Conservation (phyloP, 2,113 vertebrate species). For the Notarius quadriscutis region DNA sequence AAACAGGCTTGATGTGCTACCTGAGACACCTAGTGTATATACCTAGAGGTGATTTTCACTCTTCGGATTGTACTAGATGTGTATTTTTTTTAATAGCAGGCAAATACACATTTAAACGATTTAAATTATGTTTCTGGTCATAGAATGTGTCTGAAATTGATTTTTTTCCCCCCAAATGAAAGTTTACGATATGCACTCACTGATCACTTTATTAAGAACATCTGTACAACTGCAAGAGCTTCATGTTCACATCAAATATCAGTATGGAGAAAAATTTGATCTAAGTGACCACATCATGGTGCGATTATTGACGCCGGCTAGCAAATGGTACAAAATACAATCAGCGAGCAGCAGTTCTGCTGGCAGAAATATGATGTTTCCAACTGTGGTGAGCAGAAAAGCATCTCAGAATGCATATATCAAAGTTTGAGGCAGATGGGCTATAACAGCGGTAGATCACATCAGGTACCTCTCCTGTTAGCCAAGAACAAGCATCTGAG, state of each 20-base stretch:
- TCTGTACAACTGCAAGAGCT: background rate
- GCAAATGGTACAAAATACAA: background rate
- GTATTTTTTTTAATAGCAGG: background rate
- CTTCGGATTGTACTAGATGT: background rate
- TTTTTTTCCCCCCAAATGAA: background rate
- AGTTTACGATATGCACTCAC: background rate
- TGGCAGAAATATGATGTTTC: background rate
- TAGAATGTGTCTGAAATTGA: background rate
- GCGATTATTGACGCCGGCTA: background rate
- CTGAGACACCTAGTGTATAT: conserved; percentile 1
- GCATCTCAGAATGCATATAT: background rate
- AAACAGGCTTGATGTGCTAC: background rate
- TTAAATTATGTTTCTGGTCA: background rate
- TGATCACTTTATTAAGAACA: background rate
- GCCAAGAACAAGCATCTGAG: background rate
- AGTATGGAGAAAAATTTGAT: background rate
- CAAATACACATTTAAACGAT: background rate
- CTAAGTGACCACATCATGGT: background rate
- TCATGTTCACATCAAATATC: background rate
- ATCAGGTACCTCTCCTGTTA: background rate
- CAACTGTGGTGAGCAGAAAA: background rate
- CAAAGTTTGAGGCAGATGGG: background rate
- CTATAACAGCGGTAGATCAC: background rate
- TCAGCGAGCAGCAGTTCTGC: background rate
- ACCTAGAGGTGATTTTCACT: background rate